phyloP scores from a whole-genome alignment of 2,113 vertebrate genomes.

The Circaetus gallicus region DNA sequence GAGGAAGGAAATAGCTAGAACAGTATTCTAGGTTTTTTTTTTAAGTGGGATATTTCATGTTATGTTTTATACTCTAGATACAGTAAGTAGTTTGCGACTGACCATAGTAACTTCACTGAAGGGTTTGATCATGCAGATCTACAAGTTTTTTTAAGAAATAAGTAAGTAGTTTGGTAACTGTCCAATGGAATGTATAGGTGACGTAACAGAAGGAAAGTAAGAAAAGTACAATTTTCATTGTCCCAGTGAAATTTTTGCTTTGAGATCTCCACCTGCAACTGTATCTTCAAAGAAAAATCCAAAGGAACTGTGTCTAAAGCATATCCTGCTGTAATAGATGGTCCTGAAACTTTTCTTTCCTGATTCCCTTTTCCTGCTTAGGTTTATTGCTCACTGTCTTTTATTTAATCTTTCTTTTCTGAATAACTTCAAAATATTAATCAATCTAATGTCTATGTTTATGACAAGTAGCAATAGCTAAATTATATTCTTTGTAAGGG shows the following conservation, averaged over 20 bases:
- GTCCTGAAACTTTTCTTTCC: not conserved
- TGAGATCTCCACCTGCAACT: not conserved
- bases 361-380: not conserved
- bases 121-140: not conserved
- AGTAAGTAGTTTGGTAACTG: not conserved
- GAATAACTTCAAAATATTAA: not conserved
- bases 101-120: not conserved
- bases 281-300: not conserved
- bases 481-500: not conserved
- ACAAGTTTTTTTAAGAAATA: not conserved
- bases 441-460: not conserved
- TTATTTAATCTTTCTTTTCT: not conserved
- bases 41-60: not conserved
- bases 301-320: not conserved
- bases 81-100: not conserved
- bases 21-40: not conserved
- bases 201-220: not conserved
- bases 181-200: not conserved
- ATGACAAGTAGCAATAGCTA: not conserved
- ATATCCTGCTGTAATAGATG: not conserved
- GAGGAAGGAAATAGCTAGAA: not conserved
- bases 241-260: not conserved
- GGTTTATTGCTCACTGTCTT: not conserved
- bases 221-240: not conserved
- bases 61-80: not conserved